Evolutionary conservation across 2,888 invertebrate species (phyloP).

Genomic region (Zygogramma bicolorata): DNA sequence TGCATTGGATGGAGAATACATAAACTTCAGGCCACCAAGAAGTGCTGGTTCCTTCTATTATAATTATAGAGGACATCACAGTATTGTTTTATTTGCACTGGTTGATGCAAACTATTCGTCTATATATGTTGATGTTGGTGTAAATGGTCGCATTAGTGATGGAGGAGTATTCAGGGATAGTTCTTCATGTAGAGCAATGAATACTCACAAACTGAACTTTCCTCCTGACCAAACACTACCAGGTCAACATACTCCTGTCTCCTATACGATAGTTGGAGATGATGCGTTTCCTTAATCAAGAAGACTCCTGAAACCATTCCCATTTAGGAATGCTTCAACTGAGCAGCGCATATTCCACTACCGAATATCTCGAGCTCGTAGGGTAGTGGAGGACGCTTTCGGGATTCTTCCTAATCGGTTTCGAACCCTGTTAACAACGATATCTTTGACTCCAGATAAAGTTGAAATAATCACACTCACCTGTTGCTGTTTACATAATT

Average conservation of each 20-base stretch:
- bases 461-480: neutral
- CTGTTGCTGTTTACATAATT: conserved; percentile 6
- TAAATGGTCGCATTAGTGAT: conserved; percentile 15
- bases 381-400: conserved; percentile 43
- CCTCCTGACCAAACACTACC: conserved; percentile 47
- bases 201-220: conserved; percentile 46
- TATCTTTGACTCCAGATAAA: conserved; percentile 2
- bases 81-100: conserved; percentile 6
- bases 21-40: conserved; percentile 10
- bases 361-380: conserved; percentile 31
- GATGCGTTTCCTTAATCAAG: conserved; percentile 52
- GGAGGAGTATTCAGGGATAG: conserved; percentile 13
- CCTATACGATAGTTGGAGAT: conserved; percentile 54
- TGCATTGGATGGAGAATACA: conserved; percentile 15
- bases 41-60: conserved; percentile 16
- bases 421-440: conserved; percentile 37
- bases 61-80: conserved; percentile 16
- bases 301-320: conserved; percentile 53
- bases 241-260: conserved; percentile 38
- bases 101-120: conserved; percentile 17
- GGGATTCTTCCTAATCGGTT: conserved; percentile 41
- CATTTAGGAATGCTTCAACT: conserved; percentile 32
- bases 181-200: conserved; percentile 29
- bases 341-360: conserved; percentile 42
- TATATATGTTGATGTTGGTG: conserved; percentile 14